Evolutionary conservation across 2,888 invertebrate genomes (phyloP), one percentile per base, ranked within the genome.

Genomic region (Hydroisotoma schaefferi): DNA sequence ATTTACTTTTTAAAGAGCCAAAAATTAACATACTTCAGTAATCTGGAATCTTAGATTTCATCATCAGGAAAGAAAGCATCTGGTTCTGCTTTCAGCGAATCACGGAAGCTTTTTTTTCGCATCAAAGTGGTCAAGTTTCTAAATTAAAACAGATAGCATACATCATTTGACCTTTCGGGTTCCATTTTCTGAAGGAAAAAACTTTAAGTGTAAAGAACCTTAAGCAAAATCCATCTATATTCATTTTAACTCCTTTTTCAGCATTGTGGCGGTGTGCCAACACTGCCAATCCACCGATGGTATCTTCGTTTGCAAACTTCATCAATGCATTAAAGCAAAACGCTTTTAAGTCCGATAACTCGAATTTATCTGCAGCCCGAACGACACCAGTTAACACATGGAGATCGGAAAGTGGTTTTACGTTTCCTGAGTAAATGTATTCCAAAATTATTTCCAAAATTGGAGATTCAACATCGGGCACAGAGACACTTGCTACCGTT

Each of bases 31-130:
- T 10, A 33, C 33, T 33, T 6, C 33, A 33, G 33, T 33, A 15
- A 33, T 15, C 33, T 10, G 33, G n/a, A n/a, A n/a, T n/a, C n/a
- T n/a, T n/a, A n/a, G 33, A 33, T 33, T 0, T 52, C 52, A 15
- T 47, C 56, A 33, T 58, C 57, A n/a, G 52, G 8, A 53, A 58
- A 58, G 22, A 58, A 58, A 3, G 57, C 57, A 33, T 58, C 52
- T 12, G 57, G 57, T 25, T 58, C 57, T 18, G 22, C 15, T 37
- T 53, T 58, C 20, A 58, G 18, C 2, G 57, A 52, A 53, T 25
- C 33, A 4, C 46, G 33, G 22, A 58, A 58, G 2, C 51, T 15
- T 18, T 37, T 52, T 3, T 27, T 12, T 22, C 26, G 52, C 52
- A 58, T 37, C 29, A 58, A 25, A 2, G 2, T 25, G 8, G 23